These are phyloP conservation scores for Oryzias curvinotus DNA, from an alignment of 2,113 vertebrate genomes.

Conservation along the genomic window DNA sequence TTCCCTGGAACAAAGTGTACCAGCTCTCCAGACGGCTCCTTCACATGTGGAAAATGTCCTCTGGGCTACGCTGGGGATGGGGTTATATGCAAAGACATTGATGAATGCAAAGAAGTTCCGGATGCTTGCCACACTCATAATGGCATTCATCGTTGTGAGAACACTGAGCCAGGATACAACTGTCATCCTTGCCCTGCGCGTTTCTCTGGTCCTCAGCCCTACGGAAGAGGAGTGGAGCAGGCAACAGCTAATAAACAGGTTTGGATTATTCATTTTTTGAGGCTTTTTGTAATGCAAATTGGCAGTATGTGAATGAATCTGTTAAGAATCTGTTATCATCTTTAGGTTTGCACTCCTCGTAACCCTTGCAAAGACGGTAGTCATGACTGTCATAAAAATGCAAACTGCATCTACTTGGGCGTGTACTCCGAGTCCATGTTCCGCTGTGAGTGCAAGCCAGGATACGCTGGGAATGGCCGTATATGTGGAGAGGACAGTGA, in stretches of 20 bases:
- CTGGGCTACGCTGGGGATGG: constrained; percentile 90
- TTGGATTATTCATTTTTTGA: constrained; percentile 9
- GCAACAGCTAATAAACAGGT: constrained; percentile 94
- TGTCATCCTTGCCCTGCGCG: constrained; percentile 91
- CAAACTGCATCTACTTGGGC: constrained; percentile 96
- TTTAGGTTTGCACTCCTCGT: constrained; percentile 90
- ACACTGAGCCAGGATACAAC: constrained; percentile 95
- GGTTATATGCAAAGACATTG: constrained; percentile 87
- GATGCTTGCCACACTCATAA: constrained; percentile 90
- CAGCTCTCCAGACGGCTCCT: constrained; percentile 92
- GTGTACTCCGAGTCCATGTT: constrained; percentile 94
- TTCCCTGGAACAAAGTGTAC: constrained; percentile 87
- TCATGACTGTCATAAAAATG: constrained; percentile 94
- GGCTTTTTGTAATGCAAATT: not conserved
- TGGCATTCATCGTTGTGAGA: constrained; percentile 89
- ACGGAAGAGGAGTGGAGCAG: constrained; percentile 86
- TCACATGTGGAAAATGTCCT: constrained; percentile 91
- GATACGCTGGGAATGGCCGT: constrained; percentile 93
- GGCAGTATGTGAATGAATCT: constrained; percentile 1
- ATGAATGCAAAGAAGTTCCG: constrained; percentile 92
- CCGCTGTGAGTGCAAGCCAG: constrained; percentile 96
- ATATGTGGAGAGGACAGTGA: constrained; percentile 97
- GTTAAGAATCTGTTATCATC: constrained; percentile 42
- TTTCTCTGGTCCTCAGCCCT: constrained; percentile 91
- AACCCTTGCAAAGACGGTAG: constrained; percentile 94